Conservation (phyloP, 2,888 invertebrate genomes). For the Cenopis cana region DNA sequence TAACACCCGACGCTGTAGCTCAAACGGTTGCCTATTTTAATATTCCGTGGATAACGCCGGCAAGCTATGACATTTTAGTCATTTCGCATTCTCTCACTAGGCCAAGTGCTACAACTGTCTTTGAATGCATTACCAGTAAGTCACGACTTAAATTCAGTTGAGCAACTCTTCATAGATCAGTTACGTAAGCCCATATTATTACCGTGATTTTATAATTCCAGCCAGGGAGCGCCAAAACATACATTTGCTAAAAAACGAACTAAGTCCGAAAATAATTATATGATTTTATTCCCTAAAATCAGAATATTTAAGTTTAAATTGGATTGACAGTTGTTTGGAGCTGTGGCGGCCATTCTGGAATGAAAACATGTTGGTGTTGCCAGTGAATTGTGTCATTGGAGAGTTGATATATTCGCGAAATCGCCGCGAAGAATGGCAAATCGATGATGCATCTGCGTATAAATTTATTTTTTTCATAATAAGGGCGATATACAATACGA, state of each 20-base stretch:
- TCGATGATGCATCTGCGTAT: slow-evolving; percentile 46
- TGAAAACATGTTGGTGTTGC: slow-evolving; percentile 43
- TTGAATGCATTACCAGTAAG: slow-evolving; percentile 43
- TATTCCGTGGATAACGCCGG: not conserved
- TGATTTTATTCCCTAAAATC: slow-evolving; percentile 8
- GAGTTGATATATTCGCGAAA: slow-evolving; percentile 55
- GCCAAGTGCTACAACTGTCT: slow-evolving; percentile 35
- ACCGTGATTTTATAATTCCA: slow-evolving; percentile 64
- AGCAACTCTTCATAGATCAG: slow-evolving; percentile 40
- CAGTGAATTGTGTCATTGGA: slow-evolving; percentile 54
- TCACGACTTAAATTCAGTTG: slow-evolving; percentile 42
- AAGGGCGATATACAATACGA: not conserved
- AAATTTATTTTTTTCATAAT: slow-evolving; percentile 33
- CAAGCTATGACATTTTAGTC: slow-evolving; percentile 16
- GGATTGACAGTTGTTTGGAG: not conserved
- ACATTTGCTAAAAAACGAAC: not conserved
- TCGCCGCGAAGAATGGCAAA: slow-evolving; percentile 48
- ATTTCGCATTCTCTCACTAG: slow-evolving; percentile 32
- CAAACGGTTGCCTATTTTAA: not conserved
- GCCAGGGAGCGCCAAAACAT: slow-evolving; percentile 40
- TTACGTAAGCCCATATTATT: slow-evolving; percentile 57
- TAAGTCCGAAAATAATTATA: slow-evolving; percentile 15
- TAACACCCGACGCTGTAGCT: not conserved
- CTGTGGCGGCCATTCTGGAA: not conserved
- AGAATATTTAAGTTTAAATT: not conserved